Base-by-base conservation (phyloP, 1,140 invertebrate genomes). In the Andrena cerasifolii region DNA sequence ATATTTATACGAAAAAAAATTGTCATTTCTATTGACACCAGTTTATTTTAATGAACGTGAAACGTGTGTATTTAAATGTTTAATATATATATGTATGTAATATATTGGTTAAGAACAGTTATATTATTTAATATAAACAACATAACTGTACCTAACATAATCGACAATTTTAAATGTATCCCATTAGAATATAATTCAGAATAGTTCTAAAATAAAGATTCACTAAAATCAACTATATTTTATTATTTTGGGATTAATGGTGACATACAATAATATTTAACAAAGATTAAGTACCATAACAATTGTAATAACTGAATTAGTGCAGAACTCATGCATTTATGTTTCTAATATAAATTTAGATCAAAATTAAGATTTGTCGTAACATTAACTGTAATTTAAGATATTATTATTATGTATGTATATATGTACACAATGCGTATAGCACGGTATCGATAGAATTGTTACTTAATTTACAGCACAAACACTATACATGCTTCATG, bases 401-500 rank as follows among this genome's bases (percentile, higher is more conserved):
- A 28, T 43, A 62, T 16, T 21, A 47, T 16, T 47, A 21, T 40
- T 54, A 72, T 36, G 2, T 43, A 68, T 31, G 4, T 65, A 51
- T 61, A 77, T 24, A 61, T 33, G 47, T 18, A 8, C 49, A 43
- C 24, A 43, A 70, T 51, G 58, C 40, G 1, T 71, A 70, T n/a
- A 59, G 49, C 33, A 49, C 59, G 47, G 16, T 18, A 71, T 71
- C 36, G 31, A 45, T 74, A 24, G 43, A 45, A 51, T 21, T 43
- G 5, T 61, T 61, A 61, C 33, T 61, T 45, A 65, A 65, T 26
- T 67, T 49, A 59, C 2, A 65, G 45, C 14, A 45, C 14, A 79
- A 63, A 68, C 28, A 72, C 59, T 79, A 70, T 26, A 40, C 76
- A 71, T 82, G 72, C 72, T 65, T 65, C 80, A 82, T 82, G 80